phyloP scores from a whole-genome alignment of 2,797 vertebrate genomes.

The Tenualosa thibaudeaui region DNA sequence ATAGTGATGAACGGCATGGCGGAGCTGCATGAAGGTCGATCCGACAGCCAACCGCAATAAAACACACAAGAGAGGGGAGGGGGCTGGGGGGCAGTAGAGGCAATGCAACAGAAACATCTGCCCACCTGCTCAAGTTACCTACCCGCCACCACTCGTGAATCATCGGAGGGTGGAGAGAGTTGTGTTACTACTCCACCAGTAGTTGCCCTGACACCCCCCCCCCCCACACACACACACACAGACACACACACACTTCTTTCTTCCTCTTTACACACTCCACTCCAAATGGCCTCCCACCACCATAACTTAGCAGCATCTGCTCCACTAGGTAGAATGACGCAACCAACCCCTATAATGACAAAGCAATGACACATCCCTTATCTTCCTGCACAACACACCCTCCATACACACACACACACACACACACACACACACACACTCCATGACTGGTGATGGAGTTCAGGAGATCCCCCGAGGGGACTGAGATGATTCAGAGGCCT shows the following conservation, averaged over 20 bases:
- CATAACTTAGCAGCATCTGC: conserved; percentile 57
- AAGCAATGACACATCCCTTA: conserved; percentile 56
- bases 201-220: not conserved
- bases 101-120: conserved; percentile 47
- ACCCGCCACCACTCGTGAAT: conserved; percentile 58
- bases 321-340: conserved; percentile 68
- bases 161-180: conserved; percentile 47
- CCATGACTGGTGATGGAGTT: not conserved
- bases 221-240: not conserved
- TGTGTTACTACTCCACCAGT: not conserved
- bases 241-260: not conserved
- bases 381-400: not conserved
- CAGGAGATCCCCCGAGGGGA: not conserved
- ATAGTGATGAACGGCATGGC: conserved; percentile 26
- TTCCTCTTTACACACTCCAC: not conserved
- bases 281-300: not conserved
- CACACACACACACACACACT: not conserved
- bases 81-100: conserved; percentile 28
- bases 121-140: conserved; percentile 58
- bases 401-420: not conserved
- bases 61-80: conserved; percentile 29
- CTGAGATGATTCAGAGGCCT: not conserved
- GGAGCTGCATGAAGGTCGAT: not conserved
- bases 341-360: conserved; percentile 72
- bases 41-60: not conserved